Conservation (phyloP, 2,888 invertebrate species). For the Lochmaea crataegi region DNA sequence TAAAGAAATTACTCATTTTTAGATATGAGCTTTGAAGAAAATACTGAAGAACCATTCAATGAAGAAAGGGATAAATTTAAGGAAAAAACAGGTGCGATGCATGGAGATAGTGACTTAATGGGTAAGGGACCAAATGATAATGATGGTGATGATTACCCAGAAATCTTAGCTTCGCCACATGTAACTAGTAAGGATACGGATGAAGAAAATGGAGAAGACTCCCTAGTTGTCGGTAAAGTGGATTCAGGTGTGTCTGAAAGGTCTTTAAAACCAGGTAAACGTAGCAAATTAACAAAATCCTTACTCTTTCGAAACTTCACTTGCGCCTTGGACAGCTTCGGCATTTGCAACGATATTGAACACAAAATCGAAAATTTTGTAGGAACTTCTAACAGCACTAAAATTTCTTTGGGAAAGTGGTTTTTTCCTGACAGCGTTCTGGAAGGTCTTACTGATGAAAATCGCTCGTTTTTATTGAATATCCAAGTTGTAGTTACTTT, state of each 20-base stretch:
- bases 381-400: conserved; percentile 19
- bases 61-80: background rate
- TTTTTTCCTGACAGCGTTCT: conserved; percentile 36
- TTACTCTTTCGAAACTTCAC: conserved; percentile 20
- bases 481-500: conserved; percentile 24
- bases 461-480: conserved; percentile 21
- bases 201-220: background rate
- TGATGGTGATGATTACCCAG: background rate
- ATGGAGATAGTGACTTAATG: background rate
- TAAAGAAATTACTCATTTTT: no score
- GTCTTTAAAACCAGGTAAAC: background rate
- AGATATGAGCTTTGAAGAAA: background rate
- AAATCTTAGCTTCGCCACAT: background rate
- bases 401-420: conserved; percentile 30
- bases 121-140: background rate
- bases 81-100: conserved; percentile 8
- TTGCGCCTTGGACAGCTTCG: conserved; percentile 18
- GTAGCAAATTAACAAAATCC: conserved; percentile 2
- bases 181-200: background rate
- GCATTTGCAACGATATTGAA: conserved; percentile 21
- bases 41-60: background rate
- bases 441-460: conserved; percentile 7
- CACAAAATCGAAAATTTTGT: conserved; percentile 7
- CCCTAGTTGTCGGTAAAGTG: no score
- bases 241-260: background rate